These are phyloP conservation scores for Eilema caniola DNA, from an alignment of 2,888 invertebrate species.

Conservation along the genomic window DNA sequence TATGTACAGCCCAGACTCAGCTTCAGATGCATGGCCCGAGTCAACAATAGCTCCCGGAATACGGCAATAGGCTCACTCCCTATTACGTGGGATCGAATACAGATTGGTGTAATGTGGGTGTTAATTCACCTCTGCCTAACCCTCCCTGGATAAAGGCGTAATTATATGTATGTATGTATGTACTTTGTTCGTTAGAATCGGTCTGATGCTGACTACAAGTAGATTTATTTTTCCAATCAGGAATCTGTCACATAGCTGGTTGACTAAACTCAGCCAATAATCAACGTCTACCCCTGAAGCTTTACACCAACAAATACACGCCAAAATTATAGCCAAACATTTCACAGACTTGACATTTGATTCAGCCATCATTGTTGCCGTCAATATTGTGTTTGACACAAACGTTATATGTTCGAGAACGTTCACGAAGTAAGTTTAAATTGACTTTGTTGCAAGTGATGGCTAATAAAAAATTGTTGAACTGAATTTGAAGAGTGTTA, in stretches of 20 bases:
- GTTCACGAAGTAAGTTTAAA: slow-evolving; percentile 60
- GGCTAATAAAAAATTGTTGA: slow-evolving; percentile 46
- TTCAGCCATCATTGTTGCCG: slow-evolving; percentile 72
- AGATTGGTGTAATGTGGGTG: too few species aligned
- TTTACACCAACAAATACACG: slow-evolving; percentile 16
- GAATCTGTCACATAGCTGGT: background rate
- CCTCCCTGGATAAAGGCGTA: too few species aligned
- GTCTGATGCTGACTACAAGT: too few species aligned
- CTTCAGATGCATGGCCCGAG: too few species aligned
- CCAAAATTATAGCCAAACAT: slow-evolving; percentile 24
- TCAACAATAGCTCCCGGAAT: too few species aligned
- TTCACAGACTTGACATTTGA: slow-evolving; percentile 62
- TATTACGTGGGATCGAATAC: too few species aligned
- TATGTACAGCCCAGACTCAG: too few species aligned
- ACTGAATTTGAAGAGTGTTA: slow-evolving; percentile 36
- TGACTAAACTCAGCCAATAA: slow-evolving; percentile 4
- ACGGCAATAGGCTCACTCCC: too few species aligned
- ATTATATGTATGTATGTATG: too few species aligned
- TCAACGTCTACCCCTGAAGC: slow-evolving; percentile 16
- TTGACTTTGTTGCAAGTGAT: slow-evolving; percentile 58
- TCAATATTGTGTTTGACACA: slow-evolving; percentile 76
- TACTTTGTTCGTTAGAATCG: too few species aligned
- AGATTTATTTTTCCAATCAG: background rate
- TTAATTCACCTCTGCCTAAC: too few species aligned
- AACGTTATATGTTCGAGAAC: slow-evolving; percentile 74